Percentiles rank a stretch among this genome's conserved stretches.
These are phyloP conservation scores for Phalacrocorax brasilianus DNA, from an alignment of 2,113 vertebrate species.

Conservation along the genomic window DNA sequence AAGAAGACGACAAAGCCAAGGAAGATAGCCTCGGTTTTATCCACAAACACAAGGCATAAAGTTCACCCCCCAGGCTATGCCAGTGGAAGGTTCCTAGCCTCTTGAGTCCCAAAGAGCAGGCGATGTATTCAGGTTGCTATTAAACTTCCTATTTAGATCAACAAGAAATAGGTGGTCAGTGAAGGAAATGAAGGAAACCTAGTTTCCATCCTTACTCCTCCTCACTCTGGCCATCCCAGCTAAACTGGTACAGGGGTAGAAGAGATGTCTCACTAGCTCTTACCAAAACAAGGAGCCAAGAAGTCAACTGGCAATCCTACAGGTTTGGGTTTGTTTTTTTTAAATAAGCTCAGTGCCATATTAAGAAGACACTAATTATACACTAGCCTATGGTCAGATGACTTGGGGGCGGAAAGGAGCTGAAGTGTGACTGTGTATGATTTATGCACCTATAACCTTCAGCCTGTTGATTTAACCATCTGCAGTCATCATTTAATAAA, in stretches of 20 bases:
- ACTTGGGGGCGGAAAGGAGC: not conserved
- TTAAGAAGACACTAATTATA: not conserved
- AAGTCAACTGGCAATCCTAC: rapidly evolving
- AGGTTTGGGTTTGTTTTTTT: not conserved
- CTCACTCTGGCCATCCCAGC: not conserved
- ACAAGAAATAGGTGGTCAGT: not conserved
- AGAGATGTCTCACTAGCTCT: not conserved
- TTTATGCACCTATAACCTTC: conserved; percentile 5
- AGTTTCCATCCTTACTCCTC: not conserved
- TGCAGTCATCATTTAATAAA: not conserved
- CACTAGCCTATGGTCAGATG: not conserved
- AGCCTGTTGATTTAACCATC: conserved; percentile 14
- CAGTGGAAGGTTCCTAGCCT: not conserved
- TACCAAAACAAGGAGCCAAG: not conserved
- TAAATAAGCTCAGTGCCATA: not conserved
- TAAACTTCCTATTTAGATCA: not conserved
- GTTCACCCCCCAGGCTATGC: not conserved
- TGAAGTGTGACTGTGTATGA: not conserved
- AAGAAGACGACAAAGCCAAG: not conserved
- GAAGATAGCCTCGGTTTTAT: not conserved
- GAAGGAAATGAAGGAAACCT: not conserved
- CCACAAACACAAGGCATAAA: not conserved
- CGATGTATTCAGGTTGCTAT: not conserved
- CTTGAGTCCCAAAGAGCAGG: not conserved
- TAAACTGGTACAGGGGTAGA: not conserved